Conservation (phyloP, 1,140 invertebrate species). For the Drosophila teissieri region DNA sequence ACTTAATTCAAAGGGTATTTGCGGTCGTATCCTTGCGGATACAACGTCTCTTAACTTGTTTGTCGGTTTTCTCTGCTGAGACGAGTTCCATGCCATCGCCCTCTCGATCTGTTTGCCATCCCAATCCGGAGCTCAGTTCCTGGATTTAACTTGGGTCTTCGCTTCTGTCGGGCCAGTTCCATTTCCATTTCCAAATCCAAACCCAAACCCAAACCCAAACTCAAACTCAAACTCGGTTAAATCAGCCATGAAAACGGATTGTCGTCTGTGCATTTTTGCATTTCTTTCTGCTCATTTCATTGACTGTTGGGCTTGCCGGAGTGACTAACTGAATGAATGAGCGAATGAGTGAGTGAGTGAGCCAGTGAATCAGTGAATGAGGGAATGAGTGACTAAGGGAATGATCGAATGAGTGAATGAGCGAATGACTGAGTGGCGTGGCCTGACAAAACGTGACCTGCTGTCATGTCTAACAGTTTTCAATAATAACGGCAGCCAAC, state of each 20-base stretch:
- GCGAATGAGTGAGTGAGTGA: constrained; percentile 16
- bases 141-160: constrained; percentile 19
- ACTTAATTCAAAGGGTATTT: constrained; percentile 1
- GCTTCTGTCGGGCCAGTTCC: constrained; percentile 44
- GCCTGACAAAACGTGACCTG: constrained; percentile 69
- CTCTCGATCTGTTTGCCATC: constrained; percentile 22
- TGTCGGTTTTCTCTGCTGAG: constrained; percentile 12
- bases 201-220: constrained; percentile 33
- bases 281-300: constrained; percentile 76
- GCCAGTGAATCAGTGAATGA: constrained; percentile 2
- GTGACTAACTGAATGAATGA: constrained; percentile 14
- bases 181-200: neutral
- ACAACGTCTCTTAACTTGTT: constrained; percentile 28
- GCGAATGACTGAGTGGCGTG: constrained; percentile 33
- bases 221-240: constrained; percentile 58
- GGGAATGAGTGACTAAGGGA: constrained; percentile 14
- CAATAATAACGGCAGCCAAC: constrained; percentile 65
- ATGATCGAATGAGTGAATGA: constrained; percentile 8
- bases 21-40: neutral
- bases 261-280: constrained; percentile 72
- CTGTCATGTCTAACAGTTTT: constrained; percentile 78
- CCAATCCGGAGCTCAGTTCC: constrained; percentile 23
- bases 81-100: neutral
- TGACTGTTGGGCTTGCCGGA: constrained; percentile 42
- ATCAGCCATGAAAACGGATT: constrained; percentile 82